Conservation (phyloP, 2,113 vertebrate species). For the Rhinolophus sinicus region DNA sequence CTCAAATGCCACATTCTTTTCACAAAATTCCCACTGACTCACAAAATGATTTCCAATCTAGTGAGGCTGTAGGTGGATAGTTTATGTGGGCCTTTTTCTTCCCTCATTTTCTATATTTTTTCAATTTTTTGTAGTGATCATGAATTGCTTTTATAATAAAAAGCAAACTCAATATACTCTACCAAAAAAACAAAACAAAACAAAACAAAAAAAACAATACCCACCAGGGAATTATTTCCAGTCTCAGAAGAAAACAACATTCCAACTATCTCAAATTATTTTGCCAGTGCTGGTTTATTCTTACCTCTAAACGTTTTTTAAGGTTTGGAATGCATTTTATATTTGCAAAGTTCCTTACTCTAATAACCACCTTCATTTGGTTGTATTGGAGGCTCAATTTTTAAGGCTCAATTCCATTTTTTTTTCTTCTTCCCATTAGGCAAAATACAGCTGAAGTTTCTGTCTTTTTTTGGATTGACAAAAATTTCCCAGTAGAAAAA, state of each 20-base stretch:
- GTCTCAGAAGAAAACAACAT: background rate
- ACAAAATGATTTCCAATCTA: background rate
- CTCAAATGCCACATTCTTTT: background rate
- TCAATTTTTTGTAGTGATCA: background rate
- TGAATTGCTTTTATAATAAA: conserved; percentile 5
- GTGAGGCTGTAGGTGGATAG: background rate
- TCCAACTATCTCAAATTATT: background rate
- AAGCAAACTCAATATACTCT: background rate
- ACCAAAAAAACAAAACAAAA: background rate
- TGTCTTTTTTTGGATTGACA: background rate
- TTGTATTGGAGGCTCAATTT: background rate
- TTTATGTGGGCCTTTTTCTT: background rate
- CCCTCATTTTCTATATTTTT: background rate
- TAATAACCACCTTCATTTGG: background rate
- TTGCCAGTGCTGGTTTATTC: background rate
- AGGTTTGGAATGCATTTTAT: background rate
- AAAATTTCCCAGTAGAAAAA: background rate
- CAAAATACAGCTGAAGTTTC: background rate
- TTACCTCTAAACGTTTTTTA: background rate
- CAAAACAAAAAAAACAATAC: background rate
- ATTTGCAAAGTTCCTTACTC: background rate
- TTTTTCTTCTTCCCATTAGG: background rate
- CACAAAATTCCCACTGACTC: background rate
- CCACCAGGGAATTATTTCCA: background rate
- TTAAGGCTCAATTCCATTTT: background rate